Percentiles rank a stretch among this genome's conserved stretches.
Conservation (phyloP, 2,888 invertebrate genomes). For the Ethmia dodecea region DNA sequence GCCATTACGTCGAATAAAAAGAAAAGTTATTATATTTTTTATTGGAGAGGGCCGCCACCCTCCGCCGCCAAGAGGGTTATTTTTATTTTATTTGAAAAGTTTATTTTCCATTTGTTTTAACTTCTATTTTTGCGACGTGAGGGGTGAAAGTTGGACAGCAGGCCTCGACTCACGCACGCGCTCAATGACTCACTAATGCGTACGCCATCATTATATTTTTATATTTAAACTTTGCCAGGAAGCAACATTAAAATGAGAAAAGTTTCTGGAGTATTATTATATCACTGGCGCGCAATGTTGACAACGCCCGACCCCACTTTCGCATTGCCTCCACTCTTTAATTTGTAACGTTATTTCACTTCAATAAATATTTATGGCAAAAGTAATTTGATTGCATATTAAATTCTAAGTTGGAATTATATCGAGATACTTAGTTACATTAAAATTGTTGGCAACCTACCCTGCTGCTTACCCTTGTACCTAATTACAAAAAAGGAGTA, state of each 20-base stretch:
- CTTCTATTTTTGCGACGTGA: constrained; percentile 68
- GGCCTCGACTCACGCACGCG: constrained; percentile 53
- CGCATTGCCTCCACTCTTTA: no score
- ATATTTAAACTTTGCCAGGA: constrained; percentile 73
- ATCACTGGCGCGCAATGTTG: constrained; percentile 27
- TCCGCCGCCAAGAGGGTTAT: constrained; percentile 73
- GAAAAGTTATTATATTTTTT: constrained; percentile 78
- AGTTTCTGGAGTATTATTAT: constrained; percentile 59
- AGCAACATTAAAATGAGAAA: constrained; percentile 74
- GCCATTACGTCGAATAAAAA: constrained; percentile 76
- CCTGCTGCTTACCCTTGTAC: no score
- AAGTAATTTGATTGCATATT: no score
- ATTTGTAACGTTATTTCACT: no score
- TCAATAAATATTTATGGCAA: no score
- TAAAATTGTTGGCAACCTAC: no score
- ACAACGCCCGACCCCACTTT: no score
- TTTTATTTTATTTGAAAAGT: constrained; percentile 78
- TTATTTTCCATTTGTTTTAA: constrained; percentile 77
- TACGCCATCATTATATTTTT: constrained; percentile 73
- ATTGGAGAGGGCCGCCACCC: constrained; percentile 74
- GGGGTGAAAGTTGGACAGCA: constrained; percentile 55
- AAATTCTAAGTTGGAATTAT: no score
- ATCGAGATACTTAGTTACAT: no score
- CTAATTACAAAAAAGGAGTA: no score
- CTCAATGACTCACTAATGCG: constrained; percentile 75